Evolutionary conservation across 2,797 vertebrate genomes (phyloP).

Genomic region (Tadarida brasiliensis): DNA sequence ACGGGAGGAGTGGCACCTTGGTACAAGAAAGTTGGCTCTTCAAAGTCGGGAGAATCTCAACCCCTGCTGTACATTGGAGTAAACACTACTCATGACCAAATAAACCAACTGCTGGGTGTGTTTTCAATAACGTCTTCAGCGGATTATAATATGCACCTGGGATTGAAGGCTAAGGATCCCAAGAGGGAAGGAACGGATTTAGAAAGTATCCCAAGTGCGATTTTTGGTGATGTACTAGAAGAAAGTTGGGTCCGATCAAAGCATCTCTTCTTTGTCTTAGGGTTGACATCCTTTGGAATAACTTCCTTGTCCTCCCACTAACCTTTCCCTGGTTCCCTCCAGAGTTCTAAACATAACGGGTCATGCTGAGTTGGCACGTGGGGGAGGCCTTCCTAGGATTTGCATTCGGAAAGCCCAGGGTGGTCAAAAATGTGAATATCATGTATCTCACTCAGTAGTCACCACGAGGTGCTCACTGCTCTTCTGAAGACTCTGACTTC

Average conservation of each 20-base stretch:
- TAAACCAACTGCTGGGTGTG: background rate
- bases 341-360: background rate
- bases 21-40: background rate
- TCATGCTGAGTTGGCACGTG: background rate
- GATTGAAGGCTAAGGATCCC: background rate
- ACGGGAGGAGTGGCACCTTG: rapidly evolving
- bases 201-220: background rate
- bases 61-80: background rate
- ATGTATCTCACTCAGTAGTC: background rate
- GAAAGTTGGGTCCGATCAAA: background rate
- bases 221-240: background rate
- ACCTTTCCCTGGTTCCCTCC: background rate
- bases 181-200: background rate
- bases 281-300: background rate
- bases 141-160: background rate
- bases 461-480: background rate
- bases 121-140: background rate
- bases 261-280: background rate
- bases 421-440: background rate
- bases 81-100: background rate
- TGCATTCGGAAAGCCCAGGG: background rate
- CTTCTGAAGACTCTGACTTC: background rate
- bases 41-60: background rate
- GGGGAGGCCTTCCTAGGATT: background rate
- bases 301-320: background rate